Conservation (phyloP, 1,140 invertebrate genomes). For the Pachyrhynchus sulphureomaculatus region DNA sequence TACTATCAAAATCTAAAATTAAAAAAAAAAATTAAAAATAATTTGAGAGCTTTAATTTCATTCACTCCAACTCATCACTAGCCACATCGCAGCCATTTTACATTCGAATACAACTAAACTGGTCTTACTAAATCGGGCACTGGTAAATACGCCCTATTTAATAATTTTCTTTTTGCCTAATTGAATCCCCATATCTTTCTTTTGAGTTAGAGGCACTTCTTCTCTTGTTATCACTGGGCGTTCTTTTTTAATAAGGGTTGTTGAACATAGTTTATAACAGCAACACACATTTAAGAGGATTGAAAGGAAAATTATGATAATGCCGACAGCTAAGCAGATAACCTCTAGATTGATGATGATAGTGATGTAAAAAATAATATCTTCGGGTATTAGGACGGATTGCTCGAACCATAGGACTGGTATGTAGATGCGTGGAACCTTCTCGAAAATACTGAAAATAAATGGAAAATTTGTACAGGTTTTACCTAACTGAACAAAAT, state of each 20-base stretch:
- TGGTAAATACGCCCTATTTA: no score
- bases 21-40: no score
- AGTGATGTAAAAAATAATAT: conserved; percentile 30
- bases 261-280: conserved; percentile 29
- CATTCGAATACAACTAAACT: no score
- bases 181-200: not conserved
- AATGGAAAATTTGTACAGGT: not conserved
- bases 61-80: no score
- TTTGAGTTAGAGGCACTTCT: conserved; percentile 24
- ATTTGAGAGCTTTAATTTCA: no score
- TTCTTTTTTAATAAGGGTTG: conserved; percentile 20
- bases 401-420: conserved; percentile 80
- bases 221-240: conserved; percentile 3
- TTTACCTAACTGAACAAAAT: not conserved
- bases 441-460: conserved; percentile 59
- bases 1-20: no score
- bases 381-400: conserved; percentile 56
- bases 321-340: conserved; percentile 34
- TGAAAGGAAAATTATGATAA: conserved; percentile 26
- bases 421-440: conserved; percentile 69
- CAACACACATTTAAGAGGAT: conserved; percentile 23
- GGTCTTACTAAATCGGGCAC: no score
- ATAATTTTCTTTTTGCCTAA: no score
- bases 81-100: no score
- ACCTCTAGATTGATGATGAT: conserved; percentile 36